Conservation (phyloP, 2,113 vertebrate genomes). For the Perognathus longimembris region DNA sequence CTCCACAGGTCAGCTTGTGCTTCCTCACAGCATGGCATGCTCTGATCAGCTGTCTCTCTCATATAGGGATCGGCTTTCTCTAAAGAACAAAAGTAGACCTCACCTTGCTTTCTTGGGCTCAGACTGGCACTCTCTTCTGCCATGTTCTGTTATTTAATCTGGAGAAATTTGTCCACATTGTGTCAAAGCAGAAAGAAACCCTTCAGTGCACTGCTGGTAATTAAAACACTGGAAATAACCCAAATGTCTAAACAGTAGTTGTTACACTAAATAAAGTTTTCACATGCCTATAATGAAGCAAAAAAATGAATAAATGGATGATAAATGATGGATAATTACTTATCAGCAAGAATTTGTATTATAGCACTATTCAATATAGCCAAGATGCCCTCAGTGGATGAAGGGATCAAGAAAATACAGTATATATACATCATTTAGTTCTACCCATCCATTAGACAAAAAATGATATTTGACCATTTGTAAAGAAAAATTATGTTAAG, state of each 20-base stretch:
- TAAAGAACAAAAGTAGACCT: constrained; percentile 3
- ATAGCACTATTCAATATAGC: no score
- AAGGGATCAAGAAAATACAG: no score
- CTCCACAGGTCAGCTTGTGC: not conserved
- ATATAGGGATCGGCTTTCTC: not conserved
- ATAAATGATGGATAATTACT: not conserved
- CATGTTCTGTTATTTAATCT: not conserved
- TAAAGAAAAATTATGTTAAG: no score
- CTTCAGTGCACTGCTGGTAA: not conserved
- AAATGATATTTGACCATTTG: no score
- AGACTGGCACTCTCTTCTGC: constrained; percentile 8
- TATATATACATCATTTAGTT: no score
- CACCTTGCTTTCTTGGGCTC: not conserved
- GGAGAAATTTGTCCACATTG: not conserved
- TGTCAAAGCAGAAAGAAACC: constrained; percentile 17
- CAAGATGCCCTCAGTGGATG: no score
- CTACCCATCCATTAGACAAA: no score
- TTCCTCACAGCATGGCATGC: constrained; percentile 46
- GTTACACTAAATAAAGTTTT: not conserved
- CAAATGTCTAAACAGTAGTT: not conserved
- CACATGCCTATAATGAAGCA: not conserved
- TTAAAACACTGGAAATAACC: constrained; percentile 19
- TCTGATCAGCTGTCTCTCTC: not conserved
- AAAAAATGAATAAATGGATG: not conserved
- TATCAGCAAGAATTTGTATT: not conserved